Conservation (phyloP, 2,888 invertebrate species). For the Cylindroiulus punctatus region DNA sequence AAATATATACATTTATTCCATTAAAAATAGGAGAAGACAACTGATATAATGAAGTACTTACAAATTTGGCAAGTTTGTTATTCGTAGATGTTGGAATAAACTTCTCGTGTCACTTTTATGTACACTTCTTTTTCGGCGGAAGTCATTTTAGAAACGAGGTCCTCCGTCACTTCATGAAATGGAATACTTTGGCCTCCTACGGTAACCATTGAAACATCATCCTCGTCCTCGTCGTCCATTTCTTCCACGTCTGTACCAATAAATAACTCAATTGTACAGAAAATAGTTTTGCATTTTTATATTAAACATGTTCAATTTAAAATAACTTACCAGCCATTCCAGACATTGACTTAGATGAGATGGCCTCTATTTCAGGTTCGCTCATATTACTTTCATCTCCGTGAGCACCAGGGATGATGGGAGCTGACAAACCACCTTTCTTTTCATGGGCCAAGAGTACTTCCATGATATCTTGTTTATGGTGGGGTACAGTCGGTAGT, state of each 20-base stretch:
- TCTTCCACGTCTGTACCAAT: slow-evolving; percentile 71
- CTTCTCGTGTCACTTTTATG: slow-evolving; percentile 92
- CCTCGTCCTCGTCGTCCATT: slow-evolving; percentile 76
- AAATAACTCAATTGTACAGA: neutral
- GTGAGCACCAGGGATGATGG: slow-evolving; percentile 60
- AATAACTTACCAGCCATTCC: neutral
- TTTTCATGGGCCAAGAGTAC: slow-evolving; percentile 89
- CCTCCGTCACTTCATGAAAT: slow-evolving; percentile 85
- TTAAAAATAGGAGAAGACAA: neutral
- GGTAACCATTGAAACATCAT: slow-evolving; percentile 81
- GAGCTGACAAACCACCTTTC: slow-evolving; percentile 68
- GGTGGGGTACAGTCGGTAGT: slow-evolving; percentile 59
- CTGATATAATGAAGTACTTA: neutral
- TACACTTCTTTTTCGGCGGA: slow-evolving; percentile 92
- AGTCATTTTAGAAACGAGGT: slow-evolving; percentile 88
- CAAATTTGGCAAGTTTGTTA: slow-evolving; percentile 50
- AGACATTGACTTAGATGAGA: neutral
- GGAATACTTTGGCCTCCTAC: slow-evolving; percentile 83
- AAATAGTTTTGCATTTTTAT: neutral
- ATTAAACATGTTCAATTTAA: neutral
- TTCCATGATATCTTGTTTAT: slow-evolving; percentile 81
- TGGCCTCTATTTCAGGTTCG: slow-evolving; percentile 76
- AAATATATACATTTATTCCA: slow-evolving; percentile 1
- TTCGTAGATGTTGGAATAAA: slow-evolving; percentile 77
- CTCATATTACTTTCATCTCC: slow-evolving; percentile 76